Evolutionary conservation across 2,888 invertebrate species (phyloP), one percentile per base, ranked within the genome.

Genomic region (Tortricodes alternella): DNA sequence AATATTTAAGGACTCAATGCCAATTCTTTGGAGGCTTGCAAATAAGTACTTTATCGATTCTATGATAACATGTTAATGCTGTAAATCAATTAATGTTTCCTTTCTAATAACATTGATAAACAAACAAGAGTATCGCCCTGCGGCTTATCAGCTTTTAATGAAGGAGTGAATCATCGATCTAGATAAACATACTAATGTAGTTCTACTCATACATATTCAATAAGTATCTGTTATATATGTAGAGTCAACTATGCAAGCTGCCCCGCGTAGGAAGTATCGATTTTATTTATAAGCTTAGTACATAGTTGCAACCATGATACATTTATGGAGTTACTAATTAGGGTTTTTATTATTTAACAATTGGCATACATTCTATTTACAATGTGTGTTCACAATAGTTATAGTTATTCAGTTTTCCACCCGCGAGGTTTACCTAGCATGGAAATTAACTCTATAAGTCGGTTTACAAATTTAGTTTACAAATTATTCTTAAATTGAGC

Each of bases 121-220:
- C 39, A 32, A 27, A 24, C 53, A 38, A 35, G 41, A 27, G 23
- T 48, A 41, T 41, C 41, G 34, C 23, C 39, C 23, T 15, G 5
- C 19, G 46, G 27, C 53, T 35, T 55, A 55, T 55, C 53, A 55
- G 53, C 55, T 49, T 55, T 56, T 44, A 56, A 56, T 38, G 49
- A 50, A 50, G 44, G 32, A 21, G 37, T 56, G 49, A 56, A 38
- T 44, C 38, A 44, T 50, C 55, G 41, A 56, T 56, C 49, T 43
- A 43, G 43, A 56, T 56, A 50, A 56, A 56, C 49, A 37, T 23
- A 43, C 53, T 48, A 56, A 56, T 50, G 50, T 50, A 43, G 21
- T 43, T 50, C 24, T 46, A 37, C 52, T 24, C 21, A 6, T 24
- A 53, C 41, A 48, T 48, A 34, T n/a, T 39, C 21, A 27, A 18